Base-by-base conservation (phyloP, 2,888 invertebrate species). In the Harmothoe impar region DNA sequence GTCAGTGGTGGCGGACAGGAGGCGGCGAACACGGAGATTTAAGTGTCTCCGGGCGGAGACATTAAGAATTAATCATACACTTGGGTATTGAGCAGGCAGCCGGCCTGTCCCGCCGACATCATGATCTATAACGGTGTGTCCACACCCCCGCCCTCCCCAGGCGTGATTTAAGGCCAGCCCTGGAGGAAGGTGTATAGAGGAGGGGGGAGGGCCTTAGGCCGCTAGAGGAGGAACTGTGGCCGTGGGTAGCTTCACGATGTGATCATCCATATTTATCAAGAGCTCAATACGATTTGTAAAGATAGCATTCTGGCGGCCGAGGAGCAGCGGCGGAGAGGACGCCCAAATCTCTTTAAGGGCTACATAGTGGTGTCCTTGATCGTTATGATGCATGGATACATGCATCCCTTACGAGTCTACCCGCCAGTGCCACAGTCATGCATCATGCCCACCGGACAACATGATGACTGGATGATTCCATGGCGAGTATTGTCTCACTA, bases 51-150 rank as follows among this genome's bases (percentile, higher is more conserved):
- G 25, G 72, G 72, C 29, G 31, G 31, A 5, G 72, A 72, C 72
- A 29, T 72, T 72, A 72, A 72, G 29, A 72, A 72, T 72, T 72
- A 72, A 72, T 72, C 29, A 72, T 72, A 72, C 72, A 72, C 72
- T 72, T 72, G 72, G 72, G 72, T 29, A n/a, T 29, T 72, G 72
- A 72, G 72, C 23, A n/a, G 62, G 62, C 62, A 29, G n/a, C 29
- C 7, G 72, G 72, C 29, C 29, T 17, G 29, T 0, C 31, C 29
- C 29, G 5, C 15, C 5, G 72, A 72, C 72, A 72, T 72, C 31
- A 72, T 72, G 25, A 72, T 72, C 72, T 72, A 72, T 29, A 29
- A 72, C 25, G 72, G 29, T 29, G 72, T 72, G 31, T 72, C 72
- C 25, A 29, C 62, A 62, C 72, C 72, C 72, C 72, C 72, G 62